Evolutionary conservation across 2,797 vertebrate genomes (phyloP).

Genomic region (Rhinichthys osculus): DNA sequence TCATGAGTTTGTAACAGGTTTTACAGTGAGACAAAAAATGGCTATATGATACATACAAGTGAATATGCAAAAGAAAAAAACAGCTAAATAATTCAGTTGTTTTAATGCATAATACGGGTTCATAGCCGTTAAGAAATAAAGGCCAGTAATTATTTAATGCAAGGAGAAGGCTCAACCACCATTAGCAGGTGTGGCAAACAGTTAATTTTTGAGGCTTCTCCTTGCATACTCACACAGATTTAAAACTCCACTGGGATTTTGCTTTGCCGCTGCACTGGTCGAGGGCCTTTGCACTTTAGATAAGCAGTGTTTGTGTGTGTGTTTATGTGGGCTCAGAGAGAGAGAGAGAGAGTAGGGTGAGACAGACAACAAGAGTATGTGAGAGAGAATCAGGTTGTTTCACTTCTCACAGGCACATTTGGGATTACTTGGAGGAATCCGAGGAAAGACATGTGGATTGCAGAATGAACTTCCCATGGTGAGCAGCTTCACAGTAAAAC

Average conservation of each 20-base stretch:
- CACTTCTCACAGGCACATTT: constrained; percentile 48
- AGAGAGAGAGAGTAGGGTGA: constrained; percentile 32
- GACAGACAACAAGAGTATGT: constrained; percentile 39
- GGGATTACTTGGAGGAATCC: constrained; percentile 33
- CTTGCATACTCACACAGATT: not conserved
- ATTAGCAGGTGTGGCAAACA: not conserved
- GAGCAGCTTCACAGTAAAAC: constrained; percentile 60
- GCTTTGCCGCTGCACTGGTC: constrained; percentile 59
- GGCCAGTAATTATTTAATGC: not conserved
- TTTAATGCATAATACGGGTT: not conserved
- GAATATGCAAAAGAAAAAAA: not conserved
- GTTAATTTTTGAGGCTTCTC: not conserved
- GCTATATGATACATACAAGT: not conserved
- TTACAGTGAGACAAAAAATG: not conserved
- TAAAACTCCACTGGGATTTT: not conserved
- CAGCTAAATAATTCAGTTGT: not conserved
- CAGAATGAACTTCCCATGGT: constrained; percentile 77
- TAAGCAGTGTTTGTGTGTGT: constrained; percentile 63
- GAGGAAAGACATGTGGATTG: constrained; percentile 60
- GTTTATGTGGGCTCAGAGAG: constrained; percentile 49
- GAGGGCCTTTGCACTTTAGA: constrained; percentile 78
- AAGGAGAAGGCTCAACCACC: not conserved
- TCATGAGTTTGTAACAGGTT: not conserved
- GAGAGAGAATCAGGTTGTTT: constrained; percentile 44
- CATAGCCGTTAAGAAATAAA: not conserved